Conservation (phyloP, 2,113 vertebrate genomes). For the Opisthocomus hoazin region DNA sequence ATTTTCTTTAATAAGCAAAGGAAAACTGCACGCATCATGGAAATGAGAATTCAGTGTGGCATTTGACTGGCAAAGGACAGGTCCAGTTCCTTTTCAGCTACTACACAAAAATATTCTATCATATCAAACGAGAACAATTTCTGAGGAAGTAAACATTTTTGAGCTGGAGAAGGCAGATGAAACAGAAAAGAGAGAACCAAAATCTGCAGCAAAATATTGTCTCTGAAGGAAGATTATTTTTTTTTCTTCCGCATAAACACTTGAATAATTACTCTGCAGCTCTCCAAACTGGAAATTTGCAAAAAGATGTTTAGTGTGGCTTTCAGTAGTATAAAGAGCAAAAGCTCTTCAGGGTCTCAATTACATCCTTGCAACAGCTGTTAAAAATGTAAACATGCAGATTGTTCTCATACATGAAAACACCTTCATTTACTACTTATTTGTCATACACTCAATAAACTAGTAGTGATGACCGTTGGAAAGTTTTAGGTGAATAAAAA, state of each 20-base stretch:
- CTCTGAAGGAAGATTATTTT: not conserved
- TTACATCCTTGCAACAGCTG: slow-evolving; percentile 1
- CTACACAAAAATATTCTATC: not conserved
- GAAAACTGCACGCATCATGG: not conserved
- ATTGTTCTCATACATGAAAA: slow-evolving; percentile 3
- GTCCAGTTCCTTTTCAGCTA: not conserved
- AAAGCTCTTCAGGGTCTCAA: slow-evolving; percentile 21
- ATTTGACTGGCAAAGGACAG: not conserved
- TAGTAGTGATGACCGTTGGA: not conserved
- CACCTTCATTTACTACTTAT: not conserved
- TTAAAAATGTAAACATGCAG: slow-evolving; percentile 33
- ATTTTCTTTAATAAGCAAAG: not conserved
- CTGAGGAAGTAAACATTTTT: not conserved
- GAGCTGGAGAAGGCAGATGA: not conserved
- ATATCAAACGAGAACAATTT: not conserved
- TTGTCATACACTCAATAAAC: not conserved
- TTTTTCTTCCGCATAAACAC: not conserved
- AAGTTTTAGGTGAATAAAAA: not conserved
- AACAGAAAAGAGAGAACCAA: not conserved
- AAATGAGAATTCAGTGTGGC: not conserved
- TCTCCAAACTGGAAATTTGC: not conserved
- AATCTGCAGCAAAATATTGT: not conserved
- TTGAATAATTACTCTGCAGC: not conserved
- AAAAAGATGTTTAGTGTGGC: not conserved
- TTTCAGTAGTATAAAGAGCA: not conserved